These are phyloP conservation scores for Hydrocynus forskahlii DNA, from an alignment of 2,797 vertebrate species.

Conservation along the genomic window DNA sequence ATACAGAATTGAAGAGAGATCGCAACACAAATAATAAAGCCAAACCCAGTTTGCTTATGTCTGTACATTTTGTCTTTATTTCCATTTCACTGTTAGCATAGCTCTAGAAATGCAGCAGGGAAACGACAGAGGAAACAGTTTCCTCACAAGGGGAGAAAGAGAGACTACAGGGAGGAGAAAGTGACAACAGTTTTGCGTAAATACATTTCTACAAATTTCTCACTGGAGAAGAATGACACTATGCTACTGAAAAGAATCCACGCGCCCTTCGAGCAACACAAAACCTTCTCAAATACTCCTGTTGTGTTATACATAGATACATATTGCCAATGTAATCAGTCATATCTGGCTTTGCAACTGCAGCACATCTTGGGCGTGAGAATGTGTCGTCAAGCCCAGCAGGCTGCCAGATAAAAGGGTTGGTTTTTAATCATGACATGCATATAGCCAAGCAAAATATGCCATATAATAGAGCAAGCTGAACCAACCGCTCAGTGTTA, in stretches of 20 bases:
- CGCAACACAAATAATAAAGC: not conserved
- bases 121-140: constrained; percentile 89
- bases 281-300: constrained; percentile 50
- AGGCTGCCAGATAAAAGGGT: constrained; percentile 65
- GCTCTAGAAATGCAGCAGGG: constrained; percentile 95
- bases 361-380: constrained; percentile 35
- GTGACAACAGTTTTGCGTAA: constrained; percentile 73
- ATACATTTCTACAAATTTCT: constrained; percentile 89
- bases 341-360: constrained; percentile 39
- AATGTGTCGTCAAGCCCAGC: constrained; percentile 17
- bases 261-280: constrained; percentile 63
- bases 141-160: constrained; percentile 74
- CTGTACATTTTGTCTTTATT: constrained; percentile 94
- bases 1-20: not conserved
- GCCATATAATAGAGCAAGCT: constrained; percentile 60
- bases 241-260: constrained; percentile 65
- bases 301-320: constrained; percentile 54
- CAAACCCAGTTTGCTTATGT: constrained; percentile 64
- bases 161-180: constrained; percentile 75
- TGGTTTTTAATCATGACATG: constrained; percentile 74
- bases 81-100: constrained; percentile 89
- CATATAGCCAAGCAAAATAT: constrained; percentile 76
- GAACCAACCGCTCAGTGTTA: constrained; percentile 61
- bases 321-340: constrained; percentile 51
- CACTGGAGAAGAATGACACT: constrained; percentile 68